Conservation (phyloP, 2,797 vertebrate genomes). For the Hozukius guyotensis region DNA sequence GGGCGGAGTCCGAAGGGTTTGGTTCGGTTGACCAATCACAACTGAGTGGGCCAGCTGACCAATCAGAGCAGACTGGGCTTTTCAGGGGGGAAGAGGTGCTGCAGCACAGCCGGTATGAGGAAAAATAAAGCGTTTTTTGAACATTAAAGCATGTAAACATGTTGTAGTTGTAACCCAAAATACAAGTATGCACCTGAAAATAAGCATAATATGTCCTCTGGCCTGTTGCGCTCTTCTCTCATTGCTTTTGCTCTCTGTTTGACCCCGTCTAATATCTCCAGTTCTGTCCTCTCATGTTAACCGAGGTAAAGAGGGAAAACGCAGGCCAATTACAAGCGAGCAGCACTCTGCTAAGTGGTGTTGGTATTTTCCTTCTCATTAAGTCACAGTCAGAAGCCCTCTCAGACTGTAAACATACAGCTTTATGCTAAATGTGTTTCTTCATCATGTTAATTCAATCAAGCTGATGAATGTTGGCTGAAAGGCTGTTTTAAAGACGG, state of each 20-base stretch:
- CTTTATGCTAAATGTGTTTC: conserved; percentile 26
- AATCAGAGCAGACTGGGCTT: too few species aligned
- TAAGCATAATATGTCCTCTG: too few species aligned
- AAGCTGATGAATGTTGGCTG: not conserved
- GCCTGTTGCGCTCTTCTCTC: conserved; percentile 32
- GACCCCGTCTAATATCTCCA: conserved; percentile 20
- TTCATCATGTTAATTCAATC: conserved; percentile 2
- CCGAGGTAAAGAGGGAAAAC: conserved; percentile 9
- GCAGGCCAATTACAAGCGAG: conserved; percentile 59
- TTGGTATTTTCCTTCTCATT: conserved; percentile 70
- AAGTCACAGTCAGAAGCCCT: conserved; percentile 64
- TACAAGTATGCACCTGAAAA: too few species aligned
- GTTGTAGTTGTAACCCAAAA: too few species aligned
- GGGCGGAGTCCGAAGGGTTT: too few species aligned
- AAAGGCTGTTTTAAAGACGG: not conserved
- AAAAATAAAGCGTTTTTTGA: too few species aligned
- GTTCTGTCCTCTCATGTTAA: conserved; percentile 27
- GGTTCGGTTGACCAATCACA: too few species aligned
- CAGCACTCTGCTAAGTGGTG: conserved; percentile 54
- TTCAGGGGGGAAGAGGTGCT: too few species aligned
- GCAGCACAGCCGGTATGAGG: too few species aligned
- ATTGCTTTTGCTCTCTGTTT: conserved; percentile 47
- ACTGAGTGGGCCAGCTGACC: too few species aligned
- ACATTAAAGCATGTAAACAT: too few species aligned
- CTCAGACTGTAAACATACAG: conserved; percentile 57